Evolutionary conservation across 2,888 invertebrate genomes (phyloP).

Genomic region (Cheilosia variabilis): DNA sequence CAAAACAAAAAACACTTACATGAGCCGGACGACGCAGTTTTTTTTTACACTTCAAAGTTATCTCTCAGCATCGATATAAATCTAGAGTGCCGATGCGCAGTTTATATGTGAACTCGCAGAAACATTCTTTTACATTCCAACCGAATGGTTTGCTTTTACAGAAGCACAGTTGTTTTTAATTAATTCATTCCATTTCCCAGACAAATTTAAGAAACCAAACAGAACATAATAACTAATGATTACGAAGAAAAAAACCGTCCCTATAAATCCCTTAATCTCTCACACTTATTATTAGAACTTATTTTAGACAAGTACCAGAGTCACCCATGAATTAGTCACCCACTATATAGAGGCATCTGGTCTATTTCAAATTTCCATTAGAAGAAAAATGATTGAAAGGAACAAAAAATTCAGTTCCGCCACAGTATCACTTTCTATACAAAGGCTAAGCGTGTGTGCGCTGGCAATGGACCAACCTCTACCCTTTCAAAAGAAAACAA

Average conservation of each 20-base stretch:
- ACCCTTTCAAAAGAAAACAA: slow-evolving; percentile 15
- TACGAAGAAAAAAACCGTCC: slow-evolving; percentile 17
- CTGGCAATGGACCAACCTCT: slow-evolving; percentile 50
- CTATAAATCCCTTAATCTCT: slow-evolving; percentile 43
- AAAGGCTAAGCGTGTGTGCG: slow-evolving; percentile 42
- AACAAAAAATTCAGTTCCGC: background rate
- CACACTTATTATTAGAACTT: slow-evolving; percentile 56
- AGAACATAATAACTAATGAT: slow-evolving; percentile 21
- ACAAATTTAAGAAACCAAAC: background rate
- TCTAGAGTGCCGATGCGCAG: background rate
- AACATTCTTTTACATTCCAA: background rate
- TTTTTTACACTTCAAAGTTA: background rate
- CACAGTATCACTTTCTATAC: slow-evolving; percentile 23
- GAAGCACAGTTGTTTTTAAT: background rate
- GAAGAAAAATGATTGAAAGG: background rate
- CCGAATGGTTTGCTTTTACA: background rate
- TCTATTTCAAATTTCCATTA: slow-evolving; percentile 51
- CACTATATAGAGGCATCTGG: slow-evolving; percentile 58
- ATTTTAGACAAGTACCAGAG: slow-evolving; percentile 17
- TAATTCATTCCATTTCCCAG: background rate
- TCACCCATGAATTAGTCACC: slow-evolving; percentile 42
- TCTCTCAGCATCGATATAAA: background rate
- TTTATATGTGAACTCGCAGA: background rate
- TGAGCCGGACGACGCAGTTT: background rate
- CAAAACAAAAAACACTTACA: background rate